Percentiles rank a stretch among this genome's conserved stretches.
phyloP scores from a whole-genome alignment of 2,888 invertebrate species.

The Omphaloscelis lunosa region DNA sequence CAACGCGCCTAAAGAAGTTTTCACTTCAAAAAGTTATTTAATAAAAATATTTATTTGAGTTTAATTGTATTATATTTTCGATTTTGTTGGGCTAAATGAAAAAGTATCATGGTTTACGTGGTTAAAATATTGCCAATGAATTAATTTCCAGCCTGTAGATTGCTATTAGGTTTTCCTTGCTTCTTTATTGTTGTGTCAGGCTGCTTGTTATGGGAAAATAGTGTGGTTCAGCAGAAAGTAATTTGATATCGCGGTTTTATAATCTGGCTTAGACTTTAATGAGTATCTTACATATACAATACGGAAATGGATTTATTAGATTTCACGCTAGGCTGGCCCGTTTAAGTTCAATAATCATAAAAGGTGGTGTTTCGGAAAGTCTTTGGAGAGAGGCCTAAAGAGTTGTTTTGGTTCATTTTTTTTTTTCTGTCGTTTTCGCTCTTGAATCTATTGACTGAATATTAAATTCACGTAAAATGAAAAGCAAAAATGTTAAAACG shows the following conservation, averaged over 20 bases:
- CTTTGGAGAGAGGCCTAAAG: background rate
- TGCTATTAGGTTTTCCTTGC: conserved; percentile 3
- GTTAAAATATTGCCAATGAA: no score
- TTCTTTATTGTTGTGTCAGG: background rate
- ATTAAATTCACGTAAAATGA: background rate
- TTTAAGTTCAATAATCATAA: background rate
- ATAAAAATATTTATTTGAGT: no score
- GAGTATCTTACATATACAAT: no score
- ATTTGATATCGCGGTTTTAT: background rate
- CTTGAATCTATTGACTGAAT: background rate
- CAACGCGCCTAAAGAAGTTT: no score
- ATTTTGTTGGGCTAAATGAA: no score
- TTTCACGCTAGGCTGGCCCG: background rate
- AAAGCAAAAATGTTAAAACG: background rate
- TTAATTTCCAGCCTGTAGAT: conserved; percentile 2
- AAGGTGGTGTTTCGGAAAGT: background rate
- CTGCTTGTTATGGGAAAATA: background rate
- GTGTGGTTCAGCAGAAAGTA: background rate
- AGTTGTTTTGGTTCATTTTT: background rate
- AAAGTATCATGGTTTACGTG: no score
- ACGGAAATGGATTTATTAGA: background rate
- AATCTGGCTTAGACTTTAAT: no score
- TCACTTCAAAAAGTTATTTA: no score
- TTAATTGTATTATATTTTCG: no score
- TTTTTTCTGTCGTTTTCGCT: no score